Base-by-base conservation (phyloP, 2,113 vertebrate species). In the Mustela nigripes region DNA sequence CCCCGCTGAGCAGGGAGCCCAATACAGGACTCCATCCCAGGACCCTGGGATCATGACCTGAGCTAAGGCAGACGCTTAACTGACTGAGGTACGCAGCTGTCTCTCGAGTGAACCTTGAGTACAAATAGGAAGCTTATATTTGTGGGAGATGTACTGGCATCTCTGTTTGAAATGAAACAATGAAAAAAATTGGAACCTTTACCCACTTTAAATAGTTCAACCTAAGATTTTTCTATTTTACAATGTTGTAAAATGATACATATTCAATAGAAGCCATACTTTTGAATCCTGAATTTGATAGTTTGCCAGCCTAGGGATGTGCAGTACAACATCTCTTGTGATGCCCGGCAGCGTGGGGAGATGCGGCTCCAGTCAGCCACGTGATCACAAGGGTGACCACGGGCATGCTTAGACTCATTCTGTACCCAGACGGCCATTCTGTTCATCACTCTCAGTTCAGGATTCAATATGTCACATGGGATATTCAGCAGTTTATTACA, bases 141-240 rank as follows among this genome's bases (percentile, higher is more conserved):
- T 71, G 11, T 50, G 11, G 31, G 56, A 81, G 74, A 86, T 19
- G 9, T 56, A 10, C 78, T 69, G 67, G 58, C 7, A 22, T 39
- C 31, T 85, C 5, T 71, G 16, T 87, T 63, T 71, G 39, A 94
- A 97, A 80, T 84, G 48, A 91, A 84, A 73, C 65, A 74, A 71
- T 79, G 60, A 87, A 88, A 80, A 76, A n/a, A 62, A 56, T 31
- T 87, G 56, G 45, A 31, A 79, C 16, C 31, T 10, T 78, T 19
- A 45, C 15, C 26, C 12, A 79, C 28, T 79, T 76, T 28, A 42
- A 28, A 31, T 11, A 28, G 15, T 50, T 50, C 42, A 48, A 79
- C 16, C 45, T 79, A 78, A 78, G 16, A 79, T 11, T 33, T 50
- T 79, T 50, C 76, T 50, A 50, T 24, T 79, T 79, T 79, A 79